Base-by-base conservation (phyloP, 2,888 invertebrate species). In the Enoplolaimus lenunculus region DNA sequence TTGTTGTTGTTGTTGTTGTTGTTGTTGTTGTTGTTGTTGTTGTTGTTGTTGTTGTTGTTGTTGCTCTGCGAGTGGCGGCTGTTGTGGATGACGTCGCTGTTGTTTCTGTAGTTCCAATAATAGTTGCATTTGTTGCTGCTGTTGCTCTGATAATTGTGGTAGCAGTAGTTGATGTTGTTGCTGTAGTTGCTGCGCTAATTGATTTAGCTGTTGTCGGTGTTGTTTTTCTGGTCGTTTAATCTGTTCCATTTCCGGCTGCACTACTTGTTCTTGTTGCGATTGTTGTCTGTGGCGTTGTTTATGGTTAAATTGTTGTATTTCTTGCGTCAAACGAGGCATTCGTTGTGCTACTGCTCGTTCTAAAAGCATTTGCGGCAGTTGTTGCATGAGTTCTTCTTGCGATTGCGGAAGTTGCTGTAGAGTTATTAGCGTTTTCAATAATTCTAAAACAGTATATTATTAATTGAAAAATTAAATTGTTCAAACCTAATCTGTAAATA, bases 101-200 rank as follows among this genome's bases (percentile, higher is more conserved):
- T 57, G 57, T 26, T 57, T 13, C 57, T 57, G 57, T 13, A 26
- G 57, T 21, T 26, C n/a, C 21, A 57, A 57, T 13, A 16, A 16
- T 57, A 26, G 21, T 21, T 13, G 57, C 21, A 21, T 57, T 57
- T 13, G 21, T 57, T 57, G 57, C 57, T 57, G 57, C n/a, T 13
- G 57, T 57, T 13, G 57, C n/a, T 57, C 21, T 21, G 21, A 21
- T 13, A 57, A 57, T 57, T 57, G 57, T 13, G 21, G 67, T 67
- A 2, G 69, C 69, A 2, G 57, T 26, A 2, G 64, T 69, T 66
- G 28, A 68, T 13, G n/a, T n/a, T n/a, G 64, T 69, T 2, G 69
- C 69, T 2, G 57, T 7, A 34, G 64, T 34, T 7, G 62, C 7
- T 2, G 62, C n/a, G 60, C 30, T 34, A 34, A 29, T 31, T 67